phyloP scores from a whole-genome alignment of 2,888 invertebrate species.

The Pammene aurita region DNA sequence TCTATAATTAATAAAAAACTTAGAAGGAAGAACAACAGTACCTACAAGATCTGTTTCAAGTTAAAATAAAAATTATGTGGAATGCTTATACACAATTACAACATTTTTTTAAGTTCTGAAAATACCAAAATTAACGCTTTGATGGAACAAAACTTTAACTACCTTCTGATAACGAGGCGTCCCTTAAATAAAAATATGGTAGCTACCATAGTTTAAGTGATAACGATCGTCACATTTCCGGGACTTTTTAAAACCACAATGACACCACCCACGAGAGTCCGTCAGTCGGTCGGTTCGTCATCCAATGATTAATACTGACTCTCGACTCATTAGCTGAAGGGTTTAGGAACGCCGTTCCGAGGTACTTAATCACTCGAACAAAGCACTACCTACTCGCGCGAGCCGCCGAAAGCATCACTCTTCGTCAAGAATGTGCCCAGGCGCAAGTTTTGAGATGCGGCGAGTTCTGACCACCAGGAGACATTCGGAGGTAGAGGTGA shows the following conservation, averaged over 20 bases:
- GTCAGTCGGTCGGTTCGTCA: slow-evolving; percentile 75
- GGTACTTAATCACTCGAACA: slow-evolving; percentile 83
- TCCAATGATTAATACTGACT: slow-evolving; percentile 79
- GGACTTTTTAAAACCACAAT: slow-evolving; percentile 50
- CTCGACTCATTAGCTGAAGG: slow-evolving; percentile 83
- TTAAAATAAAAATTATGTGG: too few species aligned
- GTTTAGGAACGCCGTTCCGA: slow-evolving; percentile 75
- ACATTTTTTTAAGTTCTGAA: too few species aligned
- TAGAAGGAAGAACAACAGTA: too few species aligned
- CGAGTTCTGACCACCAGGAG: slow-evolving; percentile 5
- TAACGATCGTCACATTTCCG: slow-evolving; percentile 13
- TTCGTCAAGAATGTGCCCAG: slow-evolving; percentile 79
- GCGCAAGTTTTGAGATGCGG: slow-evolving; percentile 50
- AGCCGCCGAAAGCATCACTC: slow-evolving; percentile 82
- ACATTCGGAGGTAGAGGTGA: neutral
- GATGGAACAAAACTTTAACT: too few species aligned
- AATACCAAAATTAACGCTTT: too few species aligned
- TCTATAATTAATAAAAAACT: too few species aligned
- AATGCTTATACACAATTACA: too few species aligned
- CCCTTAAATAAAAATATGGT: neutral
- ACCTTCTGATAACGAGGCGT: too few species aligned
- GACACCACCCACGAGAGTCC: slow-evolving; percentile 72
- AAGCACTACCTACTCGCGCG: slow-evolving; percentile 80
- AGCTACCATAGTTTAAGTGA: neutral
- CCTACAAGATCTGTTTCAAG: too few species aligned